Conservation (phyloP, 53 echinoderm and acorn worm species). For the Pentamera pediparva region DNA sequence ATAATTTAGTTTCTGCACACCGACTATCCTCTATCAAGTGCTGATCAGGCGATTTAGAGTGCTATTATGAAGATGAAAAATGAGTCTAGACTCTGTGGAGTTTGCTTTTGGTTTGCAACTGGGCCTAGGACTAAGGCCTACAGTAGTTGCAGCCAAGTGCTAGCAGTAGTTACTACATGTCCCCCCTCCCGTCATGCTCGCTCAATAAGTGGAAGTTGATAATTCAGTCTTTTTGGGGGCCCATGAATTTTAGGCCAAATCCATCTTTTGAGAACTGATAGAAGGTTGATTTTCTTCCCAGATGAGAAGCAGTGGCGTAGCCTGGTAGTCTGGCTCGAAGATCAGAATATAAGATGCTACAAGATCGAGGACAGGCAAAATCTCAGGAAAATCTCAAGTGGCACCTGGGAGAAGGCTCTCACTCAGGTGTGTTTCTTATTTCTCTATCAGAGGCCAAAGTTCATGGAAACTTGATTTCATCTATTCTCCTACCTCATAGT, state of each 20-base stretch:
- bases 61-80: not conserved
- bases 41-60: not conserved
- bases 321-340: conserved; percentile 80
- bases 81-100: not conserved
- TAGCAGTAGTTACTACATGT: too few species aligned
- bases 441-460: too few species aligned
- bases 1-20: not conserved
- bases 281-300: too few species aligned
- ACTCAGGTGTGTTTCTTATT: conserved; percentile 66
- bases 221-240: not conserved
- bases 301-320: conserved; percentile 93
- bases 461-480: too few species aligned
- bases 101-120: too few species aligned
- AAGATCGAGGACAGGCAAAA: conserved; percentile 76
- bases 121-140: too few species aligned
- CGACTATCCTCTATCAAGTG: not conserved
- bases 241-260: too few species aligned
- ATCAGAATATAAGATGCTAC: conserved; percentile 84
- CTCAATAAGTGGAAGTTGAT: not conserved
- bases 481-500: too few species aligned
- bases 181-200: not conserved
- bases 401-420: conserved; percentile 63
- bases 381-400: conserved; percentile 54
- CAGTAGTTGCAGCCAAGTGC: too few species aligned
- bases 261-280: not conserved